Percentiles rank a stretch among this genome's conserved stretches.
These are phyloP conservation scores for Pseudococcus longispinus DNA, from an alignment of 2,888 invertebrate genomes.

Conservation along the genomic window DNA sequence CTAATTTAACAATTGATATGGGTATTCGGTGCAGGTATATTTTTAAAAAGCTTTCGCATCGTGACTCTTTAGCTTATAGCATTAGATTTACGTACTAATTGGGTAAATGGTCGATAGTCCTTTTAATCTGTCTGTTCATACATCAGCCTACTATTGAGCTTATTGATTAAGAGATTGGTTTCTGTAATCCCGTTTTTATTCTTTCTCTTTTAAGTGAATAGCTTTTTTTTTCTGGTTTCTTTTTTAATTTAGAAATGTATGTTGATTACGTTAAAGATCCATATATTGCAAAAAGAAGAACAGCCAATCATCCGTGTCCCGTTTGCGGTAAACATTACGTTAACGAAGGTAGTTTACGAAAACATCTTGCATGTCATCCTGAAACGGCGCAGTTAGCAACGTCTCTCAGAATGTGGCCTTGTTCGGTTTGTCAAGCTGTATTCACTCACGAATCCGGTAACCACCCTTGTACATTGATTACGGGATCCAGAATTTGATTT, in stretches of 20 bases:
- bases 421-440: constrained; percentile 93
- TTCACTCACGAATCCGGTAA: constrained; percentile 93
- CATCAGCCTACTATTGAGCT: constrained; percentile 18
- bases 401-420: constrained; percentile 93
- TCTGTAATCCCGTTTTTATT: not conserved
- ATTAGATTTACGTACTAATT: not conserved
- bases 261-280: constrained; percentile 69
- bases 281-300: constrained; percentile 91
- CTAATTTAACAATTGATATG: not conserved
- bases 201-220: constrained; percentile 61
- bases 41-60: not conserved
- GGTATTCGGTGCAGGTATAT: not conserved
- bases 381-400: constrained; percentile 86
- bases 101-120: constrained; percentile 27
- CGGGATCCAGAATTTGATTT: constrained; percentile 16
- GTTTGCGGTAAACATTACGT: constrained; percentile 96
- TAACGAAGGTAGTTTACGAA: constrained; percentile 89
- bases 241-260: constrained; percentile 60
- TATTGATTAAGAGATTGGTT: constrained; percentile 1
- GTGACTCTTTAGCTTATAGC: not conserved
- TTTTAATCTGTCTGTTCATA: constrained; percentile 11
- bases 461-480: not conserved
- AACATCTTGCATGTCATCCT: constrained; percentile 92
- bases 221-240: not conserved
- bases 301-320: constrained; percentile 93